These are phyloP conservation scores for Notoglanidium macrostoma DNA, from an alignment of 2,797 vertebrate genomes.

Conservation along the genomic window DNA sequence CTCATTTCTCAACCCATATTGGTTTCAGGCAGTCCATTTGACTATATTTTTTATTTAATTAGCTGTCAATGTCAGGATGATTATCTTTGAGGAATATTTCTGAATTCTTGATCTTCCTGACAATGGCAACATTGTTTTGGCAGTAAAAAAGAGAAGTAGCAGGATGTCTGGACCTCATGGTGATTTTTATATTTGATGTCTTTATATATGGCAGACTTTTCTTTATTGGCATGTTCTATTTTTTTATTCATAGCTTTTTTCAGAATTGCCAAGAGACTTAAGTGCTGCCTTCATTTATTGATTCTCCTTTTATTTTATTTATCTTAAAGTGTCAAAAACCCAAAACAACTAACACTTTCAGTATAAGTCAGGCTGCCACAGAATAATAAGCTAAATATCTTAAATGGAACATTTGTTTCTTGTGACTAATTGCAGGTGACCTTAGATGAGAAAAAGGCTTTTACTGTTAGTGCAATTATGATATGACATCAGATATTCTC, in stretches of 20 bases:
- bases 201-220: constrained; percentile 12
- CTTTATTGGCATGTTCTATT: neutral
- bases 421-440: constrained; percentile 73
- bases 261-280: neutral
- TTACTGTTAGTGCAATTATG: constrained; percentile 82
- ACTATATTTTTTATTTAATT: constrained; percentile 77
- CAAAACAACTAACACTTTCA: neutral
- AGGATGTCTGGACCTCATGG: constrained; percentile 3
- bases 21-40: constrained; percentile 72
- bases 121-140: constrained; percentile 31
- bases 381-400: constrained; percentile 65
- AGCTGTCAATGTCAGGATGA: constrained; percentile 65
- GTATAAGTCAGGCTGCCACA: neutral
- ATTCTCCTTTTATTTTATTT: constrained; percentile 10
- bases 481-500: constrained; percentile 80
- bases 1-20: constrained; percentile 69
- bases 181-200: constrained; percentile 28
- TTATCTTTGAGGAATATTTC: constrained; percentile 58
- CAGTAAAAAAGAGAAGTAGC: constrained; percentile 22
- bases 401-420: constrained; percentile 72
- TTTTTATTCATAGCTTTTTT: neutral
- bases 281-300: neutral
- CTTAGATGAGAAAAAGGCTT: constrained; percentile 64
- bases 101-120: constrained; percentile 48
- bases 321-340: constrained; percentile 7